Evolutionary conservation across 2,797 vertebrate genomes (phyloP), one percentile per base, ranked within the genome.

Genomic region (Sternotherus odoratus): DNA sequence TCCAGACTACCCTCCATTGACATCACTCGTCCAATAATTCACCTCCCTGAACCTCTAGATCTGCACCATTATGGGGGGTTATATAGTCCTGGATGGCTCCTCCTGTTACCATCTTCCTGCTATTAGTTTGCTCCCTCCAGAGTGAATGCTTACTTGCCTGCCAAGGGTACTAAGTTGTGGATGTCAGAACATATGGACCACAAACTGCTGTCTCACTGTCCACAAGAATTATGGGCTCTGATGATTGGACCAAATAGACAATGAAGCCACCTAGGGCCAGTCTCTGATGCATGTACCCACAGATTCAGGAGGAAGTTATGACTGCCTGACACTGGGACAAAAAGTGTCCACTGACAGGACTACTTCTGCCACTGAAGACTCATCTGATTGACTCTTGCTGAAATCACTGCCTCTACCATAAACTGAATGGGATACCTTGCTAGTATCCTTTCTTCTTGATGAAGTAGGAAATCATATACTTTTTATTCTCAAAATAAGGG

Each of bases 241-340:
- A 33, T 17, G 30, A 12, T 3, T 46, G 72, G 56, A 90, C 83
- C 24, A 8, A 11, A n/a, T 1, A 0, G 16, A 13, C 54, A 26
- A 8, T 46, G 63, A 91, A 46, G 21, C 63, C 23, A 33, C 39
- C 36, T 26, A 49, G 43, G 24, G 74, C 33, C 2, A 1, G 60
- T 13, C 8, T 0, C 16, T 66, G 16, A 16, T 66, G 33, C 60
- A 66, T 66, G n/a, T 36, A 66, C 33, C 60, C 28, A 24, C 12
- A 30, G 17, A 30, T 43, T 23, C 12, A 11, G n/a, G n/a, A 63
- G 66, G 49, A 63, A 87, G 39, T 9, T 66, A 26, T 49, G 60
- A 77, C 12, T 15, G 79, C 6, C 11, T 46, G 23, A 88, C 16
- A 82, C 0, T 7, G 4, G 5, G 23, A 3, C 23, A 7, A 1